Evolutionary conservation across 2,113 vertebrate genomes (phyloP), one percentile per base, ranked within the genome.

Genomic region (Anser brachyrhynchus): DNA sequence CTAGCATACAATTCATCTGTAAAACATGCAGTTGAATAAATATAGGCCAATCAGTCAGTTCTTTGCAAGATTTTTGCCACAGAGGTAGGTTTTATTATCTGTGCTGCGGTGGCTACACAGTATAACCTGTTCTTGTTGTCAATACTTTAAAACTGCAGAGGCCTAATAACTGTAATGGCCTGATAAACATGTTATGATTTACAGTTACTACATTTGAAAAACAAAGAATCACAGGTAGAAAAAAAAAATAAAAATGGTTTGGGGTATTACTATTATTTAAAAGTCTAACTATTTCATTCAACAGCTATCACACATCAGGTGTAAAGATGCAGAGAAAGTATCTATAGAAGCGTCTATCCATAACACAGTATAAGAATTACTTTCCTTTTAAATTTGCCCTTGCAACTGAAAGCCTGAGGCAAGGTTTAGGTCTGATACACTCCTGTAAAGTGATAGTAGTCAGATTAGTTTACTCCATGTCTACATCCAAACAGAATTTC

Each of bases 351-450:
- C 5, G 49, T 16, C 9, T 76, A 35, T 19, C n/a, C 39, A 43
- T 37, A 23, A 1, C 19, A 37, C 33, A 77, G 2, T 17, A 13
- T 17, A 65, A 69, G 1, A 37, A 26, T 22, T n/a, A 26, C 1
- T 20, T 67, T 46, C 4, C 29, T 39, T 33, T 43, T 29, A 10
- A 54, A 49, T 39, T 74, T 92, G 3, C 6, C 8, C 13, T 73
- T 62, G 9, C 14, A 66, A 20, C 4, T 37, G 16, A n/a, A 52
- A 59, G 5, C 5, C n/a, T 0, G 0, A 6, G 4, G 28, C 51
- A 12, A 91, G 26, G 58, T 31, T 77, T 85, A 13, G 9, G 4
- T 62, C 13, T 35, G 11, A 83, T 22, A 25, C 2, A 21, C 8
- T 20, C 9, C 16, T 71, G 18, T 31, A 75, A 89, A 73, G 37